Conservation (phyloP, 2,797 vertebrate genomes). For the Buphagus erythrorhynchus region DNA sequence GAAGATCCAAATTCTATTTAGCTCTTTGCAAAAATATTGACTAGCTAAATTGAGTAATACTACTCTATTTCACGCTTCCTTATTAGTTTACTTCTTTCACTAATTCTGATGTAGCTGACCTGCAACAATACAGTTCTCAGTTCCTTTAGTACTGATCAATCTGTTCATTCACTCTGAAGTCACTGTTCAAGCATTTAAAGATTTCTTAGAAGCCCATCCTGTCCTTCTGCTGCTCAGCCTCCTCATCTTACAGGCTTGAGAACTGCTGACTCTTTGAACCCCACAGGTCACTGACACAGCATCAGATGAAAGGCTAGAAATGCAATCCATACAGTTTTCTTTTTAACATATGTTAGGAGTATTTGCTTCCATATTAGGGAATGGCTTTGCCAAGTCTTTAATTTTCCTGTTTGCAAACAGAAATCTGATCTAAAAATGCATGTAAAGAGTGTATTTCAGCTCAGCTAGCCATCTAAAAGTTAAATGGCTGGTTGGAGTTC, state of each 20-base stretch:
- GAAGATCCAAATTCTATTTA: not conserved
- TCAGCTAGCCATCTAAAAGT: not conserved
- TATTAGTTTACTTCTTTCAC: not conserved
- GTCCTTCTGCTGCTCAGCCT: not conserved
- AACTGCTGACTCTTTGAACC: not conserved
- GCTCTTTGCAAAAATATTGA: accelerated
- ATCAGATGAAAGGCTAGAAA: not conserved
- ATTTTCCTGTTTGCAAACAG: not conserved
- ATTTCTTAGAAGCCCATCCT: not conserved
- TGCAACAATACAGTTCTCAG: not conserved
- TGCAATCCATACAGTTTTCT: not conserved
- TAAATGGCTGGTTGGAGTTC: not conserved
- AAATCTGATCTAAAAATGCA: not conserved
- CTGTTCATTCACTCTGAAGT: not conserved
- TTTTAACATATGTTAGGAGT: not conserved
- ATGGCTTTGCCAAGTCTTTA: not conserved
- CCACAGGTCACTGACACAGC: not conserved
- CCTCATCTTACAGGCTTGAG: not conserved
- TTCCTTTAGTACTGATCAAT: not conserved
- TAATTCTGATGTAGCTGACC: not conserved
- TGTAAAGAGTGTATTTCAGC: not conserved
- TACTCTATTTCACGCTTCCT: not conserved
- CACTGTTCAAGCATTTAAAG: not conserved
- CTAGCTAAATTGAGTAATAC: not conserved
- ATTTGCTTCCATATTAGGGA: not conserved